Conservation (phyloP, 1,140 invertebrate genomes). For the Drosophila insularis region DNA sequence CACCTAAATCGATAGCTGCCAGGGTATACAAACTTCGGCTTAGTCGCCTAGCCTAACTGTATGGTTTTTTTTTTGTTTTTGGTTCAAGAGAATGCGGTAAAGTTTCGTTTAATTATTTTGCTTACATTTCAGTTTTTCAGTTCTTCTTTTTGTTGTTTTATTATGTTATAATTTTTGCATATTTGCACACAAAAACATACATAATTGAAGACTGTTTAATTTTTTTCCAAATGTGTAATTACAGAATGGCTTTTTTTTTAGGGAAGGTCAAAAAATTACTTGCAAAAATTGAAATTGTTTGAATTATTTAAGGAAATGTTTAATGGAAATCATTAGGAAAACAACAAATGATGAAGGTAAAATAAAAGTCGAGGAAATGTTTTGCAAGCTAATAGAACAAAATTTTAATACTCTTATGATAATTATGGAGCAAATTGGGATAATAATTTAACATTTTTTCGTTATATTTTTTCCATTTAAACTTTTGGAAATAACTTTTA, state of each 20-base stretch:
- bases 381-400: not conserved
- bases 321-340: slow-evolving; percentile 13
- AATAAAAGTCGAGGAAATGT: not conserved
- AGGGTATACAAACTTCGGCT: too few relatives aligned
- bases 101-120: slow-evolving; percentile 60
- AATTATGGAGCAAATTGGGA: too few relatives aligned
- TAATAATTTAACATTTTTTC: too few relatives aligned
- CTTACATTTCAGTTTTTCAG: slow-evolving; percentile 36
- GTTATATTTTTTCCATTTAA: too few relatives aligned
- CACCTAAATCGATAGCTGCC: too few relatives aligned
- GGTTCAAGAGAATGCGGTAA: slow-evolving; percentile 38
- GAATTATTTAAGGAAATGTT: slow-evolving; percentile 27
- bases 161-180: slow-evolving; percentile 59
- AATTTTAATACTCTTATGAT: not conserved
- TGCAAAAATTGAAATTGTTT: slow-evolving; percentile 49
- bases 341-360: slow-evolving; percentile 13
- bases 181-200: slow-evolving; percentile 35
- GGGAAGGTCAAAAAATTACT: slow-evolving; percentile 69
- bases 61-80: not conserved
- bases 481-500: too few relatives aligned
- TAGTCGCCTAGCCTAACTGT: too few relatives aligned
- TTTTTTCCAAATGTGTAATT: slow-evolving; percentile 43
- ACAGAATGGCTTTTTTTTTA: slow-evolving; percentile 42
- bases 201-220: slow-evolving; percentile 18
- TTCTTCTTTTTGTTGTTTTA: slow-evolving; percentile 21